phyloP scores from a whole-genome alignment of 2,113 vertebrate genomes.

The Otus sunia region DNA sequence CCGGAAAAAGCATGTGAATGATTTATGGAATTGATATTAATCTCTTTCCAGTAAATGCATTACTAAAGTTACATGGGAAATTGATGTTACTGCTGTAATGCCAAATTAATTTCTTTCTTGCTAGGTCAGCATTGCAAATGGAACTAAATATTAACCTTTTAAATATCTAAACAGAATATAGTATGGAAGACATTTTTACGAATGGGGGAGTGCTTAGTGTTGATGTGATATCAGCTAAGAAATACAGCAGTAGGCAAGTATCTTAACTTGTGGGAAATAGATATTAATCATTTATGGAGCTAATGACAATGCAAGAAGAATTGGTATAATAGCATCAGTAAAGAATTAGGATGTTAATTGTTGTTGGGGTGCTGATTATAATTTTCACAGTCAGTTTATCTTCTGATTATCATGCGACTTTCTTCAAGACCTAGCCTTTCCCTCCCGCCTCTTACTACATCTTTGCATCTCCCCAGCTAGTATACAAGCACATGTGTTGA shows the following conservation, averaged over 20 bases:
- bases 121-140: slow-evolving; percentile 83
- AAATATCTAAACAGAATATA: slow-evolving; percentile 64
- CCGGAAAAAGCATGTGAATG: slow-evolving; percentile 89
- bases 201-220: background rate
- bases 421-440: background rate
- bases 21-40: slow-evolving; percentile 98
- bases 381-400: background rate
- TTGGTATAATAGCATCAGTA: background rate
- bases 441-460: background rate
- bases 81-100: slow-evolving; percentile 86
- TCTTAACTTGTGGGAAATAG: background rate
- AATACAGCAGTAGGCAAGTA: background rate
- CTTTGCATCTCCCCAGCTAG: background rate
- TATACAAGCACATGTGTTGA: background rate
- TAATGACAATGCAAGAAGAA: background rate
- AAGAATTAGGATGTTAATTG: background rate
- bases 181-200: slow-evolving; percentile 40
- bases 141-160: slow-evolving; percentile 80
- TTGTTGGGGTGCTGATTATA: background rate
- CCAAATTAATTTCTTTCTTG: slow-evolving; percentile 87
- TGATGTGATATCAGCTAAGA: background rate
- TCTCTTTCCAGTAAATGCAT: slow-evolving; percentile 95
- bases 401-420: background rate
- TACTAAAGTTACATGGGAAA: slow-evolving; percentile 88
- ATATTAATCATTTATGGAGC: background rate